These are phyloP conservation scores for Mormyrus lacerda DNA, from an alignment of 2,113 vertebrate genomes.

Conservation along the genomic window DNA sequence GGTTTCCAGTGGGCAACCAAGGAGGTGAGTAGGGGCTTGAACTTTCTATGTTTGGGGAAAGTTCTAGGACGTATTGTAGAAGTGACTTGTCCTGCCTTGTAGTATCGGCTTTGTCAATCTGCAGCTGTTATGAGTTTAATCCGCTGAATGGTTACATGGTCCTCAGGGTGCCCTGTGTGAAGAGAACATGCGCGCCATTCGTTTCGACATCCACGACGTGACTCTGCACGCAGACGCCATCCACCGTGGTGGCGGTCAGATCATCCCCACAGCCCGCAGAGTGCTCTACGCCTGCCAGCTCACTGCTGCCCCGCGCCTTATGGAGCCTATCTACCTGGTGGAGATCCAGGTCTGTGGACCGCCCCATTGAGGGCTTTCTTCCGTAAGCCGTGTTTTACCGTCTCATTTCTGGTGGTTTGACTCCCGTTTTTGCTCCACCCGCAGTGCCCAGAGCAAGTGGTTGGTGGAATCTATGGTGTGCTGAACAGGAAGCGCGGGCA, in stretches of 20 bases:
- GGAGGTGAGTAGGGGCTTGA: slow-evolving; percentile 62
- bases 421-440: background rate
- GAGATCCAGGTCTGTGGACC: slow-evolving; percentile 79
- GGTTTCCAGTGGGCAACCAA: slow-evolving; percentile 97
- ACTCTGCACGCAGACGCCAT: slow-evolving; percentile 86
- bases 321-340: slow-evolving; percentile 92
- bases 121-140: background rate
- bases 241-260: slow-evolving; percentile 89
- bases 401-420: background rate
- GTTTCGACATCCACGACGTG: slow-evolving; percentile 87
- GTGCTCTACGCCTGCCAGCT: slow-evolving; percentile 82
- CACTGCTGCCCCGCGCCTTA: slow-evolving; percentile 74
- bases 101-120: background rate
- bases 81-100: background rate
- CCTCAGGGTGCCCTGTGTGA: slow-evolving; percentile 83
- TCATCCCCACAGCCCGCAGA: slow-evolving; percentile 85
- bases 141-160: background rate
- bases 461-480: slow-evolving; percentile 86
- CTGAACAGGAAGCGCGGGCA: slow-evolving; percentile 85
- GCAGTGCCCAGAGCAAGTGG: slow-evolving; percentile 79
- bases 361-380: background rate
- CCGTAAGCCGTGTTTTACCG: background rate
- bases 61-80: background rate
- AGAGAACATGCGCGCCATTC: slow-evolving; percentile 84
- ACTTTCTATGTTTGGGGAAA: background rate